Percentiles rank a stretch among this genome's conserved stretches.
phyloP scores from a whole-genome alignment of 1,140 invertebrate species.

The Aphaenogaster ashmeadi region DNA sequence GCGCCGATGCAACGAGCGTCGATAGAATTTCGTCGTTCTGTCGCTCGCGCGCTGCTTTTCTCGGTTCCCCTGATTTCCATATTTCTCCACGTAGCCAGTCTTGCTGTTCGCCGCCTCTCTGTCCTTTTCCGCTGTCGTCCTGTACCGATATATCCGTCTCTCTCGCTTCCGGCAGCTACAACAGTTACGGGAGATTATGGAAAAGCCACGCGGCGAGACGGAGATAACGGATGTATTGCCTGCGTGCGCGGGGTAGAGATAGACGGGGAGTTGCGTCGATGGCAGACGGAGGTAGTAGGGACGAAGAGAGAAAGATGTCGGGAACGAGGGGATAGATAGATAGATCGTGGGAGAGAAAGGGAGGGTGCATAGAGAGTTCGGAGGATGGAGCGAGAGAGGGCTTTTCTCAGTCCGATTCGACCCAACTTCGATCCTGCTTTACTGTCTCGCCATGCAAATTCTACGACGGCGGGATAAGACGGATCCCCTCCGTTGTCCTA shows the following conservation, averaged over 20 bases:
- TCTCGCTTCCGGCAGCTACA: constrained; percentile 48
- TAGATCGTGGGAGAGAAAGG: background rate
- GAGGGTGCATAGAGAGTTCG: background rate
- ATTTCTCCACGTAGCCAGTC: constrained; percentile 44
- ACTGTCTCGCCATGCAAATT: constrained; percentile 83
- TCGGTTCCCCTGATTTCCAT: constrained; percentile 62
- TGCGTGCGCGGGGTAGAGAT: constrained; percentile 17
- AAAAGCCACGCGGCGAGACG: constrained; percentile 63
- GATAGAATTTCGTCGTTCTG: constrained; percentile 71
- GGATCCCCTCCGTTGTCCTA: constrained; percentile 13
- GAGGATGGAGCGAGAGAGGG: constrained; percentile 1
- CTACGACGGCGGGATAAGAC: constrained; percentile 74
- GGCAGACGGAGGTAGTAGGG: constrained; percentile 17
- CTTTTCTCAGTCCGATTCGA: constrained; percentile 49
- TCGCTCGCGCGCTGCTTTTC: constrained; percentile 12
- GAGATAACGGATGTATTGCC: constrained; percentile 65
- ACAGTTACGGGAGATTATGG: constrained; percentile 71
- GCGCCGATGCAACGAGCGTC: constrained; percentile 51
- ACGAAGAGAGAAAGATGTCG: constrained; percentile 50
- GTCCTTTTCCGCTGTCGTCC: constrained; percentile 1
- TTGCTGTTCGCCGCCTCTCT: constrained; percentile 2
- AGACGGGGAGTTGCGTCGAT: constrained; percentile 38
- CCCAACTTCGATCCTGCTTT: constrained; percentile 72
- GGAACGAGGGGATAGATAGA: background rate
- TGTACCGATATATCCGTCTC: constrained; percentile 34